Evolutionary conservation across 1,140 invertebrate genomes (phyloP).

Genomic region (Dinoponera quadriceps): DNA sequence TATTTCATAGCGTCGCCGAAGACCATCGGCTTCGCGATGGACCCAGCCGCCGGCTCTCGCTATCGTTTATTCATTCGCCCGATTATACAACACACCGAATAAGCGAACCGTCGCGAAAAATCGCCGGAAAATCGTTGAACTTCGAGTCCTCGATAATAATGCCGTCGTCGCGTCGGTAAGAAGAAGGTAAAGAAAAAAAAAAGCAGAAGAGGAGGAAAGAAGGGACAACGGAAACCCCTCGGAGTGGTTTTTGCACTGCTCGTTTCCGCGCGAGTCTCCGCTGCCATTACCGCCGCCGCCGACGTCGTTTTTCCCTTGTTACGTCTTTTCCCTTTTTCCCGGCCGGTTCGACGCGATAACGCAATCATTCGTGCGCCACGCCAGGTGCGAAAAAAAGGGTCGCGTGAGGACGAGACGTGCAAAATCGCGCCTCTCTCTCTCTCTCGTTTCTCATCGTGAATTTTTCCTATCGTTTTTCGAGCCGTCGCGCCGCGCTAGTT

Average conservation of each 20-base stretch:
- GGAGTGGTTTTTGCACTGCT: slow-evolving; percentile 14
- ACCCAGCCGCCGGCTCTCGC: too few relatives aligned
- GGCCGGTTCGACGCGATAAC: neutral
- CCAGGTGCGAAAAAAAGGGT: neutral
- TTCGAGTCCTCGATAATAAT: slow-evolving; percentile 29
- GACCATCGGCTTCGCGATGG: neutral
- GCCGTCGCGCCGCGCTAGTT: too few relatives aligned
- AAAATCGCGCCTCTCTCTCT: neutral
- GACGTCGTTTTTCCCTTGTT: neutral
- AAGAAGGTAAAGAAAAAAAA: neutral
- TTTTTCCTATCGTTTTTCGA: slow-evolving; percentile 1
- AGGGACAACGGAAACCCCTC: neutral
- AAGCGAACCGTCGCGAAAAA: slow-evolving; percentile 13
- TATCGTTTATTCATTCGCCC: slow-evolving; percentile 12
- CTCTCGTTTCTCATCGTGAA: neutral
- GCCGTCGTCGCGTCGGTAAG: slow-evolving; percentile 1
- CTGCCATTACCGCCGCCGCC: neutral
- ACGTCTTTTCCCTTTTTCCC: neutral
- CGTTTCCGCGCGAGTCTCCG: slow-evolving; percentile 26
- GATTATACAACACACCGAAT: slow-evolving; percentile 25
- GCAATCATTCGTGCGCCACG: neutral
- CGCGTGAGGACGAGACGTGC: neutral
- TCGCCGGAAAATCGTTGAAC: slow-evolving; percentile 36
- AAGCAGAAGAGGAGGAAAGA: neutral
- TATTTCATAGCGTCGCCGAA: slow-evolving; percentile 6